Percentiles rank a stretch among this genome's conserved stretches.
phyloP scores from a whole-genome alignment of 1,140 invertebrate genomes.

The Drosophila biarmipes region DNA sequence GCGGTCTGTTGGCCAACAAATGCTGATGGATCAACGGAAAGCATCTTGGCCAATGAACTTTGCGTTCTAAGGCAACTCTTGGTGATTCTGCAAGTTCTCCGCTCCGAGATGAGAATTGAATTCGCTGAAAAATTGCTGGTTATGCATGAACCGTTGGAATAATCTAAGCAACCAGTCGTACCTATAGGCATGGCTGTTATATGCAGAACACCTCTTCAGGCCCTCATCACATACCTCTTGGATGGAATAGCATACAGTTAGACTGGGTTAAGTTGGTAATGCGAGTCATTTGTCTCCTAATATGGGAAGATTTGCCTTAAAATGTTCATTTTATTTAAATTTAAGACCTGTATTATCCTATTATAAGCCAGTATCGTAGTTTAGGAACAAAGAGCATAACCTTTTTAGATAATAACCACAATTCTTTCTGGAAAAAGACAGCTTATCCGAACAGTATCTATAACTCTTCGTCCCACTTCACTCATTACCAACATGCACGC shows the following conservation, averaged over 20 bases:
- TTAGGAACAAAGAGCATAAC: too few species aligned
- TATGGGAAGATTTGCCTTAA: too few species aligned
- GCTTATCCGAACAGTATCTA: constrained; percentile 9
- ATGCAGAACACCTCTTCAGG: background rate
- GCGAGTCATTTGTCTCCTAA: background rate
- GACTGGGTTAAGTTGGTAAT: background rate
- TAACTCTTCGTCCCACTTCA: constrained; percentile 21
- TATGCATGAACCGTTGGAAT: constrained; percentile 34
- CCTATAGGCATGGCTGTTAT: constrained; percentile 10
- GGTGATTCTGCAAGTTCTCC: constrained; percentile 32
- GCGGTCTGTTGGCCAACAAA: constrained; percentile 37
- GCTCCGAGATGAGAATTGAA: constrained; percentile 27
- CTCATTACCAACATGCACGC: constrained; percentile 39
- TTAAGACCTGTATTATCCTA: too few species aligned
- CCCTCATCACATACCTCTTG: background rate
- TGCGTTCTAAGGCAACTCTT: constrained; percentile 36
- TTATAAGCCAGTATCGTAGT: too few species aligned
- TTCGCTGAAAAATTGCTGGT: constrained; percentile 15
- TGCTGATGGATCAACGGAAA: constrained; percentile 20
- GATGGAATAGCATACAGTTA: constrained; percentile 6
- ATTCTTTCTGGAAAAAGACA: constrained; percentile 2
- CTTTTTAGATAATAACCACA: background rate
- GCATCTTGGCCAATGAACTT: constrained; percentile 40
- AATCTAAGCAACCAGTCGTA: constrained; percentile 1
- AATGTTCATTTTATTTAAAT: too few species aligned